Base-by-base conservation (phyloP, 2,113 vertebrate genomes). In the Myotis davidii region DNA sequence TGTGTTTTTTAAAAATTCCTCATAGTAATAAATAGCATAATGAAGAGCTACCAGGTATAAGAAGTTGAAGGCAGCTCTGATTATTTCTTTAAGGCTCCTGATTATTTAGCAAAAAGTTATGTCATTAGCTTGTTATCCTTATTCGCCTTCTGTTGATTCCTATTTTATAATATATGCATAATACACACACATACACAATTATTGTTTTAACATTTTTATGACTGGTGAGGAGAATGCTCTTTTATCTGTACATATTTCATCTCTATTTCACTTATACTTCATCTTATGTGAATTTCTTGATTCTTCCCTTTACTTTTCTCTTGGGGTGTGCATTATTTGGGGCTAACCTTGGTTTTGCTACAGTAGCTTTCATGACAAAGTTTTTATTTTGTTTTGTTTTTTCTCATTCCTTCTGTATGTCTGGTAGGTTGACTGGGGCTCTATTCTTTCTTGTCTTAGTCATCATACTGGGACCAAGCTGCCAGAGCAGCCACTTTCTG, bases 391-490 rank as follows among this genome's bases (percentile, higher is more conserved):
- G 45, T 45, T 10, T 2, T 45, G 45, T 45, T 11, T 45, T 54
- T 13, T 37, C 77, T 61, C 2, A 59, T 39, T 89, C 3, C 17
- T 59, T 5, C 29, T 74, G 7, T 12, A 1, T 20, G 50, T n/a
- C 10, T 92, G 61, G 3, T 34, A 29, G 1, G 7, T 34, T 54
- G 9, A 61, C 29, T 9, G 14, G 11, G 14, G 23, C 45, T 56
- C 16, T 54, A 0, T 2, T 50, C 7, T 17, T 34, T 4, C 0
- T 52, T 39, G 4, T 1, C 16, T 12, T 77, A 1, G 0, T 85
- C 27, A 56, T 67, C 7, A 9, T 32, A 37, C 23, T 74, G 76
- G 20, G n/a, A 54, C 37, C 8, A 23, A 72, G 45, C 3, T 50
- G 56, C 54, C 3, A 85, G 18, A 94, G 3, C 0, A 82, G 13